Evolutionary conservation across 1,140 invertebrate genomes (phyloP).

Genomic region (Thrips palmi): DNA sequence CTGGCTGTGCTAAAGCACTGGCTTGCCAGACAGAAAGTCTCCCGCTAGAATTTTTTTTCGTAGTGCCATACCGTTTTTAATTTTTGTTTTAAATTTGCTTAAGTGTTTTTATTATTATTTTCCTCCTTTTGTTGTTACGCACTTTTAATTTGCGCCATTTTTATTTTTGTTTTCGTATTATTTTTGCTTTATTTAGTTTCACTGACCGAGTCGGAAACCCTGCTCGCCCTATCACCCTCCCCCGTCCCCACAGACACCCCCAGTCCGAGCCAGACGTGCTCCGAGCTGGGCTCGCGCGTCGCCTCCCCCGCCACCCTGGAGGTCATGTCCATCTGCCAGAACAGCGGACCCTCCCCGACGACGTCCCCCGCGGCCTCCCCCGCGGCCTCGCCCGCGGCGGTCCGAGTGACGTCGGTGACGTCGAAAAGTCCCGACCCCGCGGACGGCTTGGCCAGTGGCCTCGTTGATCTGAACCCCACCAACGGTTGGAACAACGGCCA

Average conservation of each 20-base stretch:
- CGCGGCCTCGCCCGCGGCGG: no score
- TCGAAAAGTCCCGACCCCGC: constrained; percentile 23
- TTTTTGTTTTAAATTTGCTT: not conserved
- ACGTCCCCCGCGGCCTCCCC: no score
- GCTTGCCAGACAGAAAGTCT: no score
- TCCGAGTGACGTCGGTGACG: no score
- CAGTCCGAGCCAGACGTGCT: constrained; percentile 23
- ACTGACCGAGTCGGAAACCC: constrained; percentile 15
- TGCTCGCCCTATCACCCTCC: constrained; percentile 21
- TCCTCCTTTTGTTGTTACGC: not conserved
- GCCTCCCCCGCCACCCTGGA: constrained; percentile 25
- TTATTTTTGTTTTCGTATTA: no score
- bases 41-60: no score
- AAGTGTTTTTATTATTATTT: not conserved
- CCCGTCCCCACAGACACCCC: constrained; percentile 19
- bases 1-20: not conserved
- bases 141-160: no score
- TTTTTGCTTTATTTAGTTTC: constrained; percentile 4
- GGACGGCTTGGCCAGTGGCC: constrained; percentile 24
- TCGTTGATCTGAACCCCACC: constrained; percentile 27
- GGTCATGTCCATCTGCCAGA: constrained; percentile 22
- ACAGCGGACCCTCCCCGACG: no score
- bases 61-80: not conserved
- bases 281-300: constrained; percentile 3
- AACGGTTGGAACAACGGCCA: constrained; percentile 26